A percentile compares a stretch with the other conserved stretches of the same genome.
Evolutionary conservation across 1,140 invertebrate genomes (phyloP).

Genomic region (Papilio dardanus): DNA sequence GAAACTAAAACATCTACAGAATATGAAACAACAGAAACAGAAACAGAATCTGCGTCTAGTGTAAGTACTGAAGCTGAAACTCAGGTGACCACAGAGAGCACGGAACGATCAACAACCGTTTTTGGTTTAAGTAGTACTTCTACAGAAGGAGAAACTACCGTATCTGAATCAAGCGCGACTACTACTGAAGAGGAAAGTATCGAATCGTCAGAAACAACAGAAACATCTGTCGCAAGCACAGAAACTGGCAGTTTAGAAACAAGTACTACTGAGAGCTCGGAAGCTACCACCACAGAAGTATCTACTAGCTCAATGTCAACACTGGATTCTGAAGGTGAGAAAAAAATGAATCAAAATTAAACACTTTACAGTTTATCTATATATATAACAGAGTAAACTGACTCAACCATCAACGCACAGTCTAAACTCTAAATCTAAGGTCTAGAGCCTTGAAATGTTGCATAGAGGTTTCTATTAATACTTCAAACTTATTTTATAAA

Average conservation of each 20-base stretch:
- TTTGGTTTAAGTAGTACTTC: neutral
- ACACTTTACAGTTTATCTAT: neutral
- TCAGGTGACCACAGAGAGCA: conserved; percentile 33
- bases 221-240: conserved; percentile 13
- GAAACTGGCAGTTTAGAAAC: conserved; percentile 3
- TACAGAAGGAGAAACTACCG: conserved; percentile 16
- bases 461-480: too few species aligned
- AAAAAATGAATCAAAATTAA: conserved; percentile 10
- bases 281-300: conserved; percentile 13
- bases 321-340: conserved; percentile 10
- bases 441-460: too few species aligned
- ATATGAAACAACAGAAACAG: conserved; percentile 31
- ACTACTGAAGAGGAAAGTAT: conserved; percentile 26
- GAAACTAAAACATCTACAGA: conserved; percentile 31
- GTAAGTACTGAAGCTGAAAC: conserved; percentile 21
- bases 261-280: neutral
- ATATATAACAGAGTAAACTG: too few species aligned
- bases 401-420: too few species aligned
- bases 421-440: too few species aligned
- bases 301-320: conserved; percentile 13
- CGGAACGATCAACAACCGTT: conserved; percentile 1
- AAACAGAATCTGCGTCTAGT: conserved; percentile 36
- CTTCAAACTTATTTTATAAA: too few species aligned
- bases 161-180: conserved; percentile 25
- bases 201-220: conserved; percentile 20